Evolutionary conservation across 2,113 vertebrate genomes (phyloP).

Genomic region (Leiothrix lutea): DNA sequence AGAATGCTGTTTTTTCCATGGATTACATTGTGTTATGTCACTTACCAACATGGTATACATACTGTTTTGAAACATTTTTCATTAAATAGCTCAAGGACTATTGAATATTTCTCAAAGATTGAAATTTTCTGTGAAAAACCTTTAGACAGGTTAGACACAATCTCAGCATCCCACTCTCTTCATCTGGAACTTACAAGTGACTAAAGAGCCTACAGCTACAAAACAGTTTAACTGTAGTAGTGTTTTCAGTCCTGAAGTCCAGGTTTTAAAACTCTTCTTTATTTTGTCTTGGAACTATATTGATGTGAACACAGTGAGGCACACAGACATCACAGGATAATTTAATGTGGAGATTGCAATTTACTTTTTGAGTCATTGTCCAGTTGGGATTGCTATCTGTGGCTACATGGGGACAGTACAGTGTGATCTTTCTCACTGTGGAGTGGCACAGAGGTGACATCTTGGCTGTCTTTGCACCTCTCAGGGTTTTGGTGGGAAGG

Average conservation of each 20-base stretch:
- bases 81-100: neutral
- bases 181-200: neutral
- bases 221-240: neutral
- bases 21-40: neutral
- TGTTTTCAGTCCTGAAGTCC: neutral
- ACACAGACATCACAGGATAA: neutral
- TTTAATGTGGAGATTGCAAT: neutral
- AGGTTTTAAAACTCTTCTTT: constrained; percentile 1
- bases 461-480: neutral
- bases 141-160: neutral
- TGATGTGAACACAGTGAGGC: neutral
- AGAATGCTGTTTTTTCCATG: neutral
- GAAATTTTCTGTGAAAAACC: neutral
- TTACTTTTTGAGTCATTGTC: neutral
- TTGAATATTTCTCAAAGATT: neutral
- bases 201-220: neutral
- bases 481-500: neutral
- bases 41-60: neutral
- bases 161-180: neutral
- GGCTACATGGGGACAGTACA: neutral
- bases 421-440: neutral
- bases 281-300: neutral
- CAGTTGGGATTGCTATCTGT: neutral
- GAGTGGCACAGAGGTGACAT: neutral
- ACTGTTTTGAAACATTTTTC: neutral